These are phyloP conservation scores for Phaedon cochleariae DNA, from an alignment of 2,888 invertebrate species.

Conservation along the genomic window DNA sequence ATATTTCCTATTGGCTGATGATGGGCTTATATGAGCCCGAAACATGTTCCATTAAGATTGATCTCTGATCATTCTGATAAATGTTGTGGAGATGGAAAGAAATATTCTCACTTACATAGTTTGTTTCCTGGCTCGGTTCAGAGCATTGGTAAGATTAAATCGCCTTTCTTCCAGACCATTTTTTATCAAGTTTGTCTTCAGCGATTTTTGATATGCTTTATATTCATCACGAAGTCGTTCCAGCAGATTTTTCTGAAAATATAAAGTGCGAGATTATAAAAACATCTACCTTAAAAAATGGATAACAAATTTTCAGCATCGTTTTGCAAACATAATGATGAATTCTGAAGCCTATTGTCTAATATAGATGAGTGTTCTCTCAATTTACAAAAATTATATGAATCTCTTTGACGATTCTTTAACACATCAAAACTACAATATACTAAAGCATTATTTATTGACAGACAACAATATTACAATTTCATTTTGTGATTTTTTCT, in stretches of 20 bases:
- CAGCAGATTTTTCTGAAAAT: slow-evolving; percentile 56
- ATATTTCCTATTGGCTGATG: too few relatives aligned
- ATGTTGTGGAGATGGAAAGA: too few relatives aligned
- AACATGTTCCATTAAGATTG: too few relatives aligned
- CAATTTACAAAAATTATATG: not conserved
- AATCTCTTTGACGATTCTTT: not conserved
- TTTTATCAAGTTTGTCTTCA: slow-evolving; percentile 54
- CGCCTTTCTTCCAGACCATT: slow-evolving; percentile 57
- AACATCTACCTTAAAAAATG: too few relatives aligned
- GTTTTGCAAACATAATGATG: too few relatives aligned
- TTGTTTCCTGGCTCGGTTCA: slow-evolving; percentile 59
- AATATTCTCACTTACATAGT: slow-evolving; percentile 55
- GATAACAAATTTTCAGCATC: too few relatives aligned
- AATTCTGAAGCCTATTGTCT: too few relatives aligned
- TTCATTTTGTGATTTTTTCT: too few relatives aligned
- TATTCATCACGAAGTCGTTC: slow-evolving; percentile 57
- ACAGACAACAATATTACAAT: too few relatives aligned
- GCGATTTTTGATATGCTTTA: slow-evolving; percentile 53
- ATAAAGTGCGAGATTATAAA: not conserved
- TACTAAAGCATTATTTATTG: not conserved
- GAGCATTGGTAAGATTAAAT: slow-evolving; percentile 55
- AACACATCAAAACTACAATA: not conserved
- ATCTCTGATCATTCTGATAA: too few relatives aligned
- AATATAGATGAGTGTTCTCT: too few relatives aligned
- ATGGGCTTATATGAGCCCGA: too few relatives aligned